Evolutionary conservation across 2,797 vertebrate species (phyloP), one percentile per base, ranked within the genome.

Genomic region (Mus minutoides): DNA sequence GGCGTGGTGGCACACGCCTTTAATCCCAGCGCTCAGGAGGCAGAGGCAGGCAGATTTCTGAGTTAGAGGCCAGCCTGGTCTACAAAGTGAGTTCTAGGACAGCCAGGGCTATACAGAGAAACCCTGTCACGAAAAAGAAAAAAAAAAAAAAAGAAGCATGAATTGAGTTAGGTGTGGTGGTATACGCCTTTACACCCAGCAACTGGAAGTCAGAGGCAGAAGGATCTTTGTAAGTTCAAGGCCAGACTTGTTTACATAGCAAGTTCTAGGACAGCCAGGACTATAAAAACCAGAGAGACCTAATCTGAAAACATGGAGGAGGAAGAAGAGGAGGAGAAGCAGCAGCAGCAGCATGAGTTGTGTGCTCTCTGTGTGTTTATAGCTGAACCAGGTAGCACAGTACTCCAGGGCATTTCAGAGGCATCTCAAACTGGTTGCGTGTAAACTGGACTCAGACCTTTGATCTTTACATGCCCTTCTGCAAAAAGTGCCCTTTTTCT

Each of bases 301-400:
- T 64, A 34, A 60, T 46, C 60, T 34, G 31, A 49, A 85, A 34
- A 64, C 29, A 12, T 64, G 26, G 9, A 62, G 24, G 29, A 17
- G 6, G n/a, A 26, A 3, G 2, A 40, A 1, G n/a, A 60, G 6
- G 21, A 73, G 16, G 29, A 21, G 2, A 37, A 31, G 2, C 4
- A 62, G 2, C 26, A 31, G 2, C 4, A 62, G 2, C 26, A 73
- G 24, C n/a, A 24, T 1, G 12, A 83, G 29, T 3, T 6, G 3
- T 24, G 40, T 69, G 46, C 37, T 64, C 31, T 37, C 31, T 49
- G 14, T 46, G 24, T 43, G 29, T 75, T 56, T 79, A 3, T 3
- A 26, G 40, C 11, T 88, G 40, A 1, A 43, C 56, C 60, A 67
- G 64, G 56, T 1, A 58, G 62, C 7, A 52, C 17, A 31, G 58